Base-by-base conservation (phyloP, 2,797 vertebrate species). In the Apodemus agrarius region DNA sequence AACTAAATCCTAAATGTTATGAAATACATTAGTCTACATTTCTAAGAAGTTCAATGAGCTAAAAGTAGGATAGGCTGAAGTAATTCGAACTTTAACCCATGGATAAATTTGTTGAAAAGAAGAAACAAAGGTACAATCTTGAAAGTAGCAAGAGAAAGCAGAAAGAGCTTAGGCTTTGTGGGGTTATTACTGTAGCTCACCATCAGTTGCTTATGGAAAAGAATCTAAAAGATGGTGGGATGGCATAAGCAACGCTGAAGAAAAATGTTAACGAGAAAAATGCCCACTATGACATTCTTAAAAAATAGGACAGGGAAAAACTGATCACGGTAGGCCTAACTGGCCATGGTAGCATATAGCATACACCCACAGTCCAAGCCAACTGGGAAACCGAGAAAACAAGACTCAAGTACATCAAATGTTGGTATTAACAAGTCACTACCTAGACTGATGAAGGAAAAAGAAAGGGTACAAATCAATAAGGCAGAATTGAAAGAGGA, bases 31-130 rank as follows among this genome's bases (percentile, higher is more conserved):
- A 52, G 94, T 52, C 17, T 94, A 46, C 17, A 69, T 40, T 75
- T 76, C 4, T 46, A 95, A 85, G 22, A 93, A 83, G 7, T 24
- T 93, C 31, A 93, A n/a, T 40, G 24, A 89, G 72, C 5, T 69
- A 49, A 31, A 94, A 26, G 37, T 26, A 88, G 16, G 31, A 80
- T 85, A 93, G 90, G 84, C 29, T 92, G 14, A 84, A 93, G 79
- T 34, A 82, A 84, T 16, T 81, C 21, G 81, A 14, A 69, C 26
- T 6, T 76, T 67, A 13, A 43, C 26, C 87, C 3, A 57, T 81
- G 37, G 72, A 67, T 59, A 22, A 67, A 49, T 65, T 78, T 82
- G 7, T 59, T 65, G 2, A 67, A 89, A 92, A 29, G 17, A 21
- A 80, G 79, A 95, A 83, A 63, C 17, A 78, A 91, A 80, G 65